Evolutionary conservation across 2,113 vertebrate genomes (phyloP).

Genomic region (Leiothrix lutea): DNA sequence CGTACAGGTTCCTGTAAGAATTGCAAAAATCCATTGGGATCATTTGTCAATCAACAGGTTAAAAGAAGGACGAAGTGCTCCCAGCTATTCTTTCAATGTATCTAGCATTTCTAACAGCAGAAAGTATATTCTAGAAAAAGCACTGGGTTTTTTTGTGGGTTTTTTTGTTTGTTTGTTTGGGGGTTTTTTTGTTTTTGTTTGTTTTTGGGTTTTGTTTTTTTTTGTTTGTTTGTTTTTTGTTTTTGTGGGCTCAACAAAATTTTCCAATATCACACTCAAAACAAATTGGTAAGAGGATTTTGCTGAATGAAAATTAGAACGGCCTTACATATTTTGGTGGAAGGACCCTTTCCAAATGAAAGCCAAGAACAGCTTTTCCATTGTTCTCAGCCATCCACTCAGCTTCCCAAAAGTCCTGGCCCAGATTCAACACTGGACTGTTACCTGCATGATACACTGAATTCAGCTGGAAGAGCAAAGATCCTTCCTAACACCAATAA

Average conservation of each 20-base stretch:
- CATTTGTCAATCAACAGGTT: neutral
- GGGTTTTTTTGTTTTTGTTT: too few species aligned
- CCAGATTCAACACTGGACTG: rapidly evolving
- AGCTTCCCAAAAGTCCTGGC: neutral
- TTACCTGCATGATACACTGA: neutral
- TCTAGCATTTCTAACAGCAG: neutral
- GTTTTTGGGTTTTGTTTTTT: too few species aligned
- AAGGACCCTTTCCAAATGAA: neutral
- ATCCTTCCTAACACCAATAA: neutral
- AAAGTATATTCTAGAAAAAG: neutral
- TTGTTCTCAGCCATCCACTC: neutral
- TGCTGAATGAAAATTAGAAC: neutral
- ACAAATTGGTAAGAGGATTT: neutral
- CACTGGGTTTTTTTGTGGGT: too few species aligned
- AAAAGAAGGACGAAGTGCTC: neutral
- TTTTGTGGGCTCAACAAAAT: neutral
- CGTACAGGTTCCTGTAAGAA: neutral
- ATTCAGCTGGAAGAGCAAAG: neutral
- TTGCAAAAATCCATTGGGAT: neutral
- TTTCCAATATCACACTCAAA: neutral
- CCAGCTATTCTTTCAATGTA: neutral
- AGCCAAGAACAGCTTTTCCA: neutral
- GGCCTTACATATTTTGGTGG: neutral
- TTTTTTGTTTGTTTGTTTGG: too few species aligned
- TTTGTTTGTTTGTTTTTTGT: too few species aligned